Percentiles rank a stretch among this genome's conserved stretches.
These are phyloP conservation scores for Rhodeus uyekii DNA, from an alignment of 2,797 vertebrate species.

Conservation along the genomic window DNA sequence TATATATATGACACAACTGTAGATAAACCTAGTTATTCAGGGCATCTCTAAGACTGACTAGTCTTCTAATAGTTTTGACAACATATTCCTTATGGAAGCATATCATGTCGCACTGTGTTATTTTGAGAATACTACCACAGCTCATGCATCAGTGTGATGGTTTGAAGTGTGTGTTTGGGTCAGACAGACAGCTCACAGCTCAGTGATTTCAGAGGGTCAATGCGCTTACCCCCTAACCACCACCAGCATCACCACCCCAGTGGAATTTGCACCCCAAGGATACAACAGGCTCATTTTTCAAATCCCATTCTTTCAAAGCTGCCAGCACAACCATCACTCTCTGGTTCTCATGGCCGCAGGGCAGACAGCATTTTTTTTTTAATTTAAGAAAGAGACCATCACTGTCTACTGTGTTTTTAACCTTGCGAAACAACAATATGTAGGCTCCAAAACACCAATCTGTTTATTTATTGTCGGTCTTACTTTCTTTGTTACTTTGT, in stretches of 20 bases:
- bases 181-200: slow-evolving; percentile 58
- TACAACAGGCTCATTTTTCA: slow-evolving; percentile 76
- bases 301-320: slow-evolving; percentile 64
- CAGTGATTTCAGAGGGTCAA: slow-evolving; percentile 55
- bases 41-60: background rate
- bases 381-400: slow-evolving; percentile 70
- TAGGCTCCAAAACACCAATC: background rate
- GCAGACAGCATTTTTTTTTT: slow-evolving; percentile 70
- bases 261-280: slow-evolving; percentile 79
- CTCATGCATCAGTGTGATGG: slow-evolving; percentile 46
- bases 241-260: slow-evolving; percentile 67
- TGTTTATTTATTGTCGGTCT: background rate
- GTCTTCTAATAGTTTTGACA: background rate
- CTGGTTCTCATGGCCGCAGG: slow-evolving; percentile 78
- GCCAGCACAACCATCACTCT: slow-evolving; percentile 66
- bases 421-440: slow-evolving; percentile 27
- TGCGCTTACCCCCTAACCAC: slow-evolving; percentile 54
- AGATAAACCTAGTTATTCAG: background rate
- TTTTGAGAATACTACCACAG: slow-evolving; percentile 31
- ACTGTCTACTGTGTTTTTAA: slow-evolving; percentile 66
- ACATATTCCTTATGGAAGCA: background rate
- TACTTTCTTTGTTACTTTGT: background rate
- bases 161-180: slow-evolving; percentile 54
- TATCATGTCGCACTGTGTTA: background rate
- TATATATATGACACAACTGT: background rate